Conservation (phyloP, 1,140 invertebrate genomes). For the Drosophila busckii region DNA sequence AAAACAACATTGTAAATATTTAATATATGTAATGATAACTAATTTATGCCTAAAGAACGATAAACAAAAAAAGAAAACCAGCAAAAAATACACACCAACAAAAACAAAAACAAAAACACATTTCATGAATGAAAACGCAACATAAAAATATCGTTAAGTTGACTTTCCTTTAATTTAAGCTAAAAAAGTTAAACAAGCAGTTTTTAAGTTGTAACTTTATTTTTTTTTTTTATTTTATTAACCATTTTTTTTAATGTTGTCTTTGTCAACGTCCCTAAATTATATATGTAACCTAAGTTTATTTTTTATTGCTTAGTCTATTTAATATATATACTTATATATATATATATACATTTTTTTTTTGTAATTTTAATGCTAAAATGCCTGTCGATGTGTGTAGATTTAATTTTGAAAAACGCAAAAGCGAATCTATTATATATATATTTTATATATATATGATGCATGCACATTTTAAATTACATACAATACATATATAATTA, state of each 20-base stretch:
- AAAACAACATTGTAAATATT: constrained; percentile 65
- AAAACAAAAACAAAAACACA: constrained; percentile 11
- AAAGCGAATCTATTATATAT: constrained; percentile 20
- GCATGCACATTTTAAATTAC: constrained; percentile 26
- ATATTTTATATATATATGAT: no score
- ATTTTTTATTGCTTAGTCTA: constrained; percentile 16
- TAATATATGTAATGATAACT: constrained; percentile 47
- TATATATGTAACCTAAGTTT: constrained; percentile 26
- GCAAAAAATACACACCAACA: constrained; percentile 19
- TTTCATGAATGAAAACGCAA: constrained; percentile 28
- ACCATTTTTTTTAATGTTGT: not conserved
- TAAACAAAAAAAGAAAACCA: constrained; percentile 5
- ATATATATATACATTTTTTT: constrained; percentile 6
- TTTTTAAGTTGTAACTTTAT: constrained; percentile 32
- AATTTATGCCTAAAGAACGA: constrained; percentile 53
- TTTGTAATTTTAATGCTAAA: constrained; percentile 12
- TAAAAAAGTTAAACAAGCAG: no score
- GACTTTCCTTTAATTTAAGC: constrained; percentile 66
- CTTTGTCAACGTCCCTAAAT: constrained; percentile 20
- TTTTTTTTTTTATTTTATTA: constrained; percentile 32
- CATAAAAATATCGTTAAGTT: no score
- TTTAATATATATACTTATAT: constrained; percentile 18
- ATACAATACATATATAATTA: constrained; percentile 9
- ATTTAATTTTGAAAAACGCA: constrained; percentile 36
- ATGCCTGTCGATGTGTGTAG: constrained; percentile 19